These are phyloP conservation scores for Sesia bembeciformis DNA, from an alignment of 2,888 invertebrate genomes.

Conservation along the genomic window DNA sequence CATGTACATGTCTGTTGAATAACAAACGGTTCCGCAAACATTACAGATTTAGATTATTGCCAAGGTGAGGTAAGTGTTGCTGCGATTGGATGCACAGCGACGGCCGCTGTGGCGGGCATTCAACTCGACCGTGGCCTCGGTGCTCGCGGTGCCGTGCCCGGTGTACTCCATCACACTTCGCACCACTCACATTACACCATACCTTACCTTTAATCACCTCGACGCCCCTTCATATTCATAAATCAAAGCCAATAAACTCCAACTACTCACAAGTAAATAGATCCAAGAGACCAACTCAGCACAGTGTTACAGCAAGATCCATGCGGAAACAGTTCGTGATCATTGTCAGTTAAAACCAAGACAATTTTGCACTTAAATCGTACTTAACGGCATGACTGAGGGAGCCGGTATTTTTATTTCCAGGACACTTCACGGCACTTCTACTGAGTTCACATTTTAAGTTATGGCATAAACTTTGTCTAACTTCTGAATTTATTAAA, in stretches of 20 bases:
- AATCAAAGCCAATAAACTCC: too few species aligned
- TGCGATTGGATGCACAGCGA: constrained; percentile 44
- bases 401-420: constrained; percentile 39
- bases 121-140: constrained; percentile 42
- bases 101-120: constrained; percentile 47
- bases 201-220: constrained; percentile 1
- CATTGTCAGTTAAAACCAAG: constrained; percentile 38
- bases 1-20: constrained; percentile 16
- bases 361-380: constrained; percentile 60
- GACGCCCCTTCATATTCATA: constrained; percentile 10
- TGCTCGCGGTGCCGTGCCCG: not conserved
- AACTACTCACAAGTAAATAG: not conserved
- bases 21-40: constrained; percentile 44
- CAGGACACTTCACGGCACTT: constrained; percentile 63
- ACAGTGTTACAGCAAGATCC: constrained; percentile 27
- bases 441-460: constrained; percentile 40
- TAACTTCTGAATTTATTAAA: constrained; percentile 17
- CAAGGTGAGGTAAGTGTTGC: constrained; percentile 51
- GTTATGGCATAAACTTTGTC: not conserved
- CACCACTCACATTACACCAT: constrained; percentile 4
- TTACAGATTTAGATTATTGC: constrained; percentile 54
- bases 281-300: constrained; percentile 10
- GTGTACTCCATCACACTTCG: constrained; percentile 1
- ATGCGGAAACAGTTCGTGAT: constrained; percentile 32
- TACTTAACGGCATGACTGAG: constrained; percentile 53